phyloP scores from a whole-genome alignment of 2,888 invertebrate species.

The Holacanthella duospinosa region DNA sequence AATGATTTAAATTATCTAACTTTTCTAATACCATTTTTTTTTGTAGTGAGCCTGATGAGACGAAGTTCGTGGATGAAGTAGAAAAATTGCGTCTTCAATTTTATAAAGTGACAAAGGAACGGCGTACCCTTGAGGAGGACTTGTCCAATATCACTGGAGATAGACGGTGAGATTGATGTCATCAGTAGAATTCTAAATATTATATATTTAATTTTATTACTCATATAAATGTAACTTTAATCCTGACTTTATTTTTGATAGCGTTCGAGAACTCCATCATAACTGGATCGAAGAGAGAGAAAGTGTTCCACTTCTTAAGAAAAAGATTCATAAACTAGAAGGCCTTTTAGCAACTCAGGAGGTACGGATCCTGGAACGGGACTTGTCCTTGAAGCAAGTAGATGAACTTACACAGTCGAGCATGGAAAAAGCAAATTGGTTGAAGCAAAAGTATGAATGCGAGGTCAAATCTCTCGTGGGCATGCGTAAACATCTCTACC shows the following conservation, averaged over 20 bases:
- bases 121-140: slow-evolving; percentile 23
- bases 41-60: slow-evolving; percentile 30
- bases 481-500: slow-evolving; percentile 23
- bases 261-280: slow-evolving; percentile 30
- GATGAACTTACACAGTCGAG: slow-evolving; percentile 25
- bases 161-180: slow-evolving; percentile 1
- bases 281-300: slow-evolving; percentile 29
- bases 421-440: slow-evolving; percentile 25
- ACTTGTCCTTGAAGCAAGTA: slow-evolving; percentile 29
- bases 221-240: not conserved
- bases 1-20: not conserved
- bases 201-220: not conserved
- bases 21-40: slow-evolving; percentile 6
- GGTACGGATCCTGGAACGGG: slow-evolving; percentile 24
- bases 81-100: slow-evolving; percentile 25
- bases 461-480: slow-evolving; percentile 24
- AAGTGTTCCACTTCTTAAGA: slow-evolving; percentile 20
- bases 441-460: slow-evolving; percentile 27
- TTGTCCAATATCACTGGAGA: slow-evolving; percentile 17
- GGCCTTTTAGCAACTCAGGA: slow-evolving; percentile 25
- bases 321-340: slow-evolving; percentile 24
- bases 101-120: slow-evolving; percentile 19
- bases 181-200: not conserved
- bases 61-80: slow-evolving; percentile 18
- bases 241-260: slow-evolving; percentile 1